Evolutionary conservation across 2,113 vertebrate genomes (phyloP).

Genomic region (Uropsilus gracilis): DNA sequence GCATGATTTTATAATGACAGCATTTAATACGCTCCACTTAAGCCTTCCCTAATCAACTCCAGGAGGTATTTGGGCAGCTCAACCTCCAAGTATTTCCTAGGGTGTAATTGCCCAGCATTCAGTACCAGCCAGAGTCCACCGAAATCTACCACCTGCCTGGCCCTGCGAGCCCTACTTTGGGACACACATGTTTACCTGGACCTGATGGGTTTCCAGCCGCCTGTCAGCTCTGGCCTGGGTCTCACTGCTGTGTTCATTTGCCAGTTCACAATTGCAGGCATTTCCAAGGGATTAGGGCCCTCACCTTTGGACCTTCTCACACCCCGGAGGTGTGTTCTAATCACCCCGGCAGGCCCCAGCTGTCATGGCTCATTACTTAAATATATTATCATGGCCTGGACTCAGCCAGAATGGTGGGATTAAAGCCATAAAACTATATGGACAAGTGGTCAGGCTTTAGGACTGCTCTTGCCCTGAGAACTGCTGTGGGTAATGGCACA

Average conservation of each 20-base stretch:
- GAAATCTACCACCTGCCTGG: not conserved
- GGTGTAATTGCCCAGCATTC: fast-evolving
- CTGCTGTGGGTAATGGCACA: not conserved
- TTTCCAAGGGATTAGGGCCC: conserved; percentile 79
- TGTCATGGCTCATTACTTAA: conserved; percentile 76
- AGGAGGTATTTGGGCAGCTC: not conserved
- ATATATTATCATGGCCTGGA: conserved; percentile 7
- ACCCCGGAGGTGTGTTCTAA: conserved; percentile 72
- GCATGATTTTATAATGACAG: not conserved
- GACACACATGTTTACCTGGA: not conserved
- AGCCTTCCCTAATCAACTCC: not conserved
- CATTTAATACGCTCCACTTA: not conserved
- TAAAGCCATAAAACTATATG: conserved; percentile 72
- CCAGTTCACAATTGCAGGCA: not conserved
- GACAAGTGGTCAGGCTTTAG: conserved; percentile 64
- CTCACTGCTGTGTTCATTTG: not conserved
- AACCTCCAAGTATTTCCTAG: not conserved
- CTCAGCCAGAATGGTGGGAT: conserved; percentile 12
- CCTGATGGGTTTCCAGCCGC: not conserved
- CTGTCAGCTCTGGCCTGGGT: not conserved
- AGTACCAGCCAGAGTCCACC: not conserved
- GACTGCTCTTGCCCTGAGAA: not conserved
- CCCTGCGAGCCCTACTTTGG: not conserved
- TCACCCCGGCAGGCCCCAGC: conserved; percentile 50
- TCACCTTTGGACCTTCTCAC: conserved; percentile 76